Conservation (phyloP, 2,888 invertebrate genomes). For the Laspeyria flexula region DNA sequence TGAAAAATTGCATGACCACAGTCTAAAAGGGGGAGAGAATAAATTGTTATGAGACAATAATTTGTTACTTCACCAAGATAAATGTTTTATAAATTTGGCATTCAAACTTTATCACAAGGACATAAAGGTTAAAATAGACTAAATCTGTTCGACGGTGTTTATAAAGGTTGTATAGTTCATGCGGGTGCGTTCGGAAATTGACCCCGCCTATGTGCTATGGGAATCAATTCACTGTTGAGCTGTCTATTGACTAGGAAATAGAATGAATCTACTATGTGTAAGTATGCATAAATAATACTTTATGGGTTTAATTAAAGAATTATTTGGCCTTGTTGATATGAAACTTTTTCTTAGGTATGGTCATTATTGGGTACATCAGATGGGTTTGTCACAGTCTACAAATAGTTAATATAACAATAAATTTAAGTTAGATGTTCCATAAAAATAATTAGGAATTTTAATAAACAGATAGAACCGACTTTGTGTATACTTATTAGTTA, state of each 20-base stretch:
- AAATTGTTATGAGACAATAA: constrained; percentile 44
- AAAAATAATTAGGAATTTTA: no score
- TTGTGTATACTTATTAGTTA: no score
- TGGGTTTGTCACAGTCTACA: no score
- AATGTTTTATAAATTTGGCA: constrained; percentile 30
- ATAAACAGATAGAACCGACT: no score
- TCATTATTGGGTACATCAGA: no score
- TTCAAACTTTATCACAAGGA: constrained; percentile 44
- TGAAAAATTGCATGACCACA: constrained; percentile 79
- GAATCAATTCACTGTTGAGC: constrained; percentile 41
- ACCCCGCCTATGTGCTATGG: constrained; percentile 53
- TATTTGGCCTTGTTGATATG: no score
- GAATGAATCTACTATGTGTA: constrained; percentile 35
- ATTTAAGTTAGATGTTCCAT: no score
- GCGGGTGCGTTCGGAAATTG: constrained; percentile 69
- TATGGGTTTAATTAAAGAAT: background rate
- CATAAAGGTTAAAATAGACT: constrained; percentile 48
- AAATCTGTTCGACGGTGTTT: constrained; percentile 16
- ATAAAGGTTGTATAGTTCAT: constrained; percentile 44
- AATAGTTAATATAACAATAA: no score
- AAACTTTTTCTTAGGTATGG: no score
- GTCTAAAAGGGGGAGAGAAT: constrained; percentile 38
- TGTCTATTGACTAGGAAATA: constrained; percentile 34
- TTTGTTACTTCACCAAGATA: constrained; percentile 37
- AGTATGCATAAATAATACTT: no score